These are phyloP conservation scores for Eira barbara DNA, from an alignment of 2,113 vertebrate genomes.

Conservation along the genomic window DNA sequence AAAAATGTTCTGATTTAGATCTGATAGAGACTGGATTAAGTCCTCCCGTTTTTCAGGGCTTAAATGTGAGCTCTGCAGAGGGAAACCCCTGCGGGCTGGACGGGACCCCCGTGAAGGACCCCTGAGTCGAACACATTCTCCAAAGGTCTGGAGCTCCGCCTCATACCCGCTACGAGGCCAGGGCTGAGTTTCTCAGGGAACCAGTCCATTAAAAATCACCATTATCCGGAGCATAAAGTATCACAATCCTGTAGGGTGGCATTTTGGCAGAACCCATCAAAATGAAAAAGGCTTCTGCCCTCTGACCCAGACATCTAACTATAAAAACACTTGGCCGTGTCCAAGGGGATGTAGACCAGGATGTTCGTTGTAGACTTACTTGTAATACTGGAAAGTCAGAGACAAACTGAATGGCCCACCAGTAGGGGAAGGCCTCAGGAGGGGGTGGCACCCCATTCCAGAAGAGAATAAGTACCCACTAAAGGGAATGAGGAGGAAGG, in stretches of 20 bases:
- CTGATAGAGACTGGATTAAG: slow-evolving; percentile 71
- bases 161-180: background rate
- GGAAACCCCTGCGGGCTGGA: background rate
- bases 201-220: slow-evolving; percentile 13
- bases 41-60: slow-evolving; percentile 69
- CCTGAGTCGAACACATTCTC: background rate
- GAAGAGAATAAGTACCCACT: background rate
- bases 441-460: background rate
- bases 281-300: background rate
- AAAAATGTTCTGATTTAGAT: slow-evolving; percentile 71
- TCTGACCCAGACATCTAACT: slow-evolving; percentile 16
- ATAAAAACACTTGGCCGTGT: background rate
- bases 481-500: background rate
- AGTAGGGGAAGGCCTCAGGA: background rate
- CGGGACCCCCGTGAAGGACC: background rate
- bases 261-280: slow-evolving; percentile 17
- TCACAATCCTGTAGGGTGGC: background rate
- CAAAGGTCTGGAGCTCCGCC: background rate
- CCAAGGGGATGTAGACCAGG: background rate
- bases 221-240: background rate
- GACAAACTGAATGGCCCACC: background rate
- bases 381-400: background rate
- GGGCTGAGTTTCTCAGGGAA: background rate
- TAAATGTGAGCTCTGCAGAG: slow-evolving; percentile 54
- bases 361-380: background rate